Conservation (phyloP, 2,113 vertebrate species). For the Cisticola juncidis region DNA sequence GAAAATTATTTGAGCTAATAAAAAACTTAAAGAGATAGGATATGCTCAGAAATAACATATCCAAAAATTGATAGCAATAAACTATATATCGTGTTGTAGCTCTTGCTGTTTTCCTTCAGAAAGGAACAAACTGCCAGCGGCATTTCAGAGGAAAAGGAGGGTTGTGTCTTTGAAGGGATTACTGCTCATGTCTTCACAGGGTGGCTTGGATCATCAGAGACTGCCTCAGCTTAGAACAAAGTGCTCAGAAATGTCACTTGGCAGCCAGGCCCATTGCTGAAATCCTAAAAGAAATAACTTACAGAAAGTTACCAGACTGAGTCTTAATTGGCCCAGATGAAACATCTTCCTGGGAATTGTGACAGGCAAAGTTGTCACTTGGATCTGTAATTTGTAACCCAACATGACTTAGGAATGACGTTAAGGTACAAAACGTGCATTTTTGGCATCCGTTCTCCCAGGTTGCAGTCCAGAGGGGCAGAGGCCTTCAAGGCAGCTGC, state of each 20-base stretch:
- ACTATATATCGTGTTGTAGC: slow-evolving; percentile 12
- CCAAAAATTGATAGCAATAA: slow-evolving; percentile 24
- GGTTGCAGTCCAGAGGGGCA: neutral
- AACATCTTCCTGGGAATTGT: neutral
- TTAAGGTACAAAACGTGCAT: neutral
- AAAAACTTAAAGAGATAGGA: slow-evolving; percentile 34
- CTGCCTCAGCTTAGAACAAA: slow-evolving; percentile 14
- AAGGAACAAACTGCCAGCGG: neutral
- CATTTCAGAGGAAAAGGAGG: slow-evolving; percentile 9
- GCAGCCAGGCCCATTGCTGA: neutral
- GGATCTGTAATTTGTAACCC: neutral
- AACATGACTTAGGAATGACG: neutral
- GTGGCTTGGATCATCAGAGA: slow-evolving; percentile 25
- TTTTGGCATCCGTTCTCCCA: neutral
- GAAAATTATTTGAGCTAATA: slow-evolving; percentile 33
- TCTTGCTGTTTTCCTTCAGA: slow-evolving; percentile 47
- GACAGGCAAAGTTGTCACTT: neutral
- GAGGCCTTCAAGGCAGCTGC: neutral
- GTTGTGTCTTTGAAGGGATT: slow-evolving; percentile 29
- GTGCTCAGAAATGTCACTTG: neutral
- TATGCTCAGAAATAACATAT: slow-evolving; percentile 23
- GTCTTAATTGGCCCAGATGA: neutral
- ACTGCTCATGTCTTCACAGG: neutral
- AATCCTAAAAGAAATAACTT: neutral
- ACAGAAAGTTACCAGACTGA: neutral